Conservation (phyloP, 2,888 invertebrate species). For the Cephonodes hylas region DNA sequence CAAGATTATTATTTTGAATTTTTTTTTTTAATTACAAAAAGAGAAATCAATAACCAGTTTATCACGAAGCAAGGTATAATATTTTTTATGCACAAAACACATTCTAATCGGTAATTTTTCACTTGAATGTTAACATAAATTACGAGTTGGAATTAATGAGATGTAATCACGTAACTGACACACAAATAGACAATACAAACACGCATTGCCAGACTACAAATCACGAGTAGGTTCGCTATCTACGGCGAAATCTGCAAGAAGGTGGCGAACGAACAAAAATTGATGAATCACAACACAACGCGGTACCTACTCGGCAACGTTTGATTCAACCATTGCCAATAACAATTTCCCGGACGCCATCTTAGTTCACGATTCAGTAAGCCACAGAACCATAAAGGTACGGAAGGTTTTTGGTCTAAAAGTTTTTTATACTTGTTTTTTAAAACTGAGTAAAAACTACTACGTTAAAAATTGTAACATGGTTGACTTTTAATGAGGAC, state of each 20-base stretch:
- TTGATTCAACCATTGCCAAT: conserved; percentile 49
- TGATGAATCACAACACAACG: conserved; percentile 49
- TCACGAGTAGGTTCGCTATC: conserved; percentile 26
- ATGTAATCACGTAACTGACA: conserved; percentile 25
- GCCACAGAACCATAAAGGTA: conserved; percentile 31
- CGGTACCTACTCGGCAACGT: conserved; percentile 11
- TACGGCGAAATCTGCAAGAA: conserved; percentile 35
- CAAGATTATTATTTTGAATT: no score
- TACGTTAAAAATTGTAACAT: no score
- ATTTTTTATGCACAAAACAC: neutral
- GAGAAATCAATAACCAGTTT: neutral
- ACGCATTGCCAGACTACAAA: conserved; percentile 26
- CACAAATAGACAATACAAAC: conserved; percentile 43
- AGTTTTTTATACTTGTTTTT: neutral
- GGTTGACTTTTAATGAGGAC: no score
- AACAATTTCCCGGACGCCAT: conserved; percentile 64
- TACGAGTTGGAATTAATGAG: conserved; percentile 24
- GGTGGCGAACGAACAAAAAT: conserved; percentile 53
- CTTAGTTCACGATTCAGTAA: conserved; percentile 59
- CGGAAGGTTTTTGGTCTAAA: neutral
- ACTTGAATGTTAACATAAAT: conserved; percentile 10
- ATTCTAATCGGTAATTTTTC: neutral
- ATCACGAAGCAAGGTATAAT: neutral
- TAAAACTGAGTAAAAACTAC: no score
- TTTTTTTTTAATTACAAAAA: neutral